A percentile compares a stretch with the other conserved stretches of the same genome.
These are phyloP conservation scores for Asobara japonica DNA, from an alignment of 1,140 invertebrate genomes.

Conservation along the genomic window DNA sequence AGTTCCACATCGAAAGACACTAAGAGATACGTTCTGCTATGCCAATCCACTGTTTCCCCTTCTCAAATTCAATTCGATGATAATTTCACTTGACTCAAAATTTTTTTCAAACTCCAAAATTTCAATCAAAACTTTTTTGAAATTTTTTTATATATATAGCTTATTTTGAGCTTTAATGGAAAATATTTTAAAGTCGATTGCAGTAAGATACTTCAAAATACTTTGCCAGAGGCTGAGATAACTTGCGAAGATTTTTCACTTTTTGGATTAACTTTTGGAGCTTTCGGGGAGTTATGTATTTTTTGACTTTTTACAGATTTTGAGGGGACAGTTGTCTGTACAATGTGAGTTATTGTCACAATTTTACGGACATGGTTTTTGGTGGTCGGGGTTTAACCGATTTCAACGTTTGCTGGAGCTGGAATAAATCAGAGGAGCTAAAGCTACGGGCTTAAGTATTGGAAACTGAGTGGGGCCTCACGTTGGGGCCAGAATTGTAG, in stretches of 20 bases:
- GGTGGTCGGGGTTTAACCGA: conserved; percentile 28
- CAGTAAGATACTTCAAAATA: too few relatives aligned
- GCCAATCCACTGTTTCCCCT: conserved; percentile 29
- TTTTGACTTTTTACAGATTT: conserved; percentile 17
- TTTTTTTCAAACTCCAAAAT: neutral
- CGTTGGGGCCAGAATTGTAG: conserved; percentile 16
- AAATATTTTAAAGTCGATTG: too few relatives aligned
- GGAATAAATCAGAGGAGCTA: conserved; percentile 59
- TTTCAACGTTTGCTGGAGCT: conserved; percentile 59
- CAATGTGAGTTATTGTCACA: conserved; percentile 30
- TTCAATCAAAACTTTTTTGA: too few relatives aligned
- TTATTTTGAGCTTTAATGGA: too few relatives aligned
- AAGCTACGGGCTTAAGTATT: conserved; percentile 60
- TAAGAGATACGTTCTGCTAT: conserved; percentile 24
- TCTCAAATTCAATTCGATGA: conserved; percentile 29
- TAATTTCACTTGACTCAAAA: conserved; percentile 6
- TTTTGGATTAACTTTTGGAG: too few relatives aligned
- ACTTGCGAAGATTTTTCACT: too few relatives aligned
- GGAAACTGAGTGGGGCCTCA: conserved; percentile 59
- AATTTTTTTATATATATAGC: too few relatives aligned
- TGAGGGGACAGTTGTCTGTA: conserved; percentile 17
- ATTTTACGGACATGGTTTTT: conserved; percentile 35
- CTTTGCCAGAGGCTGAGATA: too few relatives aligned
- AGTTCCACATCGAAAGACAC: conserved; percentile 40
- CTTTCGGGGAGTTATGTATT: conserved; percentile 8